Conservation (phyloP, 2,797 vertebrate genomes). For the Microctenopoma steveboyesi region DNA sequence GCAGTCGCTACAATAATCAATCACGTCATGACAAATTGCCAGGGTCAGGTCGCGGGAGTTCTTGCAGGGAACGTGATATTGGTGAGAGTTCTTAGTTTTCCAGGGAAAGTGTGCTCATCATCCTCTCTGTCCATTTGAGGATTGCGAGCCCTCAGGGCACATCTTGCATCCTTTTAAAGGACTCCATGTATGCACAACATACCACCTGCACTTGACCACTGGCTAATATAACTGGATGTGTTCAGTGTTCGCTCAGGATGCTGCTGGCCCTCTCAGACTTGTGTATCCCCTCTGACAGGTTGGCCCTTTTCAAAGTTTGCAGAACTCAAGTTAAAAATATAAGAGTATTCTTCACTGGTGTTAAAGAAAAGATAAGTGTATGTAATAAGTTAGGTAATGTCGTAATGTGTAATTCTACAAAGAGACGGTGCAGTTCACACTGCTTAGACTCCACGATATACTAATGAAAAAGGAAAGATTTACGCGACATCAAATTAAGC, state of each 20-base stretch:
- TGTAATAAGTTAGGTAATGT: slow-evolving; percentile 17
- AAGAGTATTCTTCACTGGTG: not conserved
- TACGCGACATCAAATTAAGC: slow-evolving; percentile 1
- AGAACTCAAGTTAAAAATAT: not conserved
- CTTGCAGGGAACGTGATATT: slow-evolving; percentile 66
- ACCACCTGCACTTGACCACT: slow-evolving; percentile 42
- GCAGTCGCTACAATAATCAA: slow-evolving; percentile 60
- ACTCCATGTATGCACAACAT: slow-evolving; percentile 18
- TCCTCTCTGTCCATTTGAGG: slow-evolving; percentile 54
- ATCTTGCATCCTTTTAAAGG: slow-evolving; percentile 49
- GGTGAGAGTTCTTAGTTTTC: slow-evolving; percentile 57
- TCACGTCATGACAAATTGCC: slow-evolving; percentile 62
- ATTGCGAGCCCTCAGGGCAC: slow-evolving; percentile 24
- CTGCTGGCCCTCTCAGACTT: slow-evolving; percentile 18
- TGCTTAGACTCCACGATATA: not conserved
- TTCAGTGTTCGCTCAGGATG: slow-evolving; percentile 29
- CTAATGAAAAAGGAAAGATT: not conserved
- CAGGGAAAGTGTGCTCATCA: slow-evolving; percentile 49
- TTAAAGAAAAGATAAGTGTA: not conserved
- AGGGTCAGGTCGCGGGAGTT: slow-evolving; percentile 40
- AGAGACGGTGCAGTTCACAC: not conserved
- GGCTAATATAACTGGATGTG: slow-evolving; percentile 26
- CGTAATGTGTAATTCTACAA: not conserved
- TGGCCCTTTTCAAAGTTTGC: slow-evolving; percentile 7
- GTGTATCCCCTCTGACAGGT: not conserved